A percentile compares a stretch with the other conserved stretches of the same genome.
Conservation (phyloP, 2,888 invertebrate genomes). For the Tenthredo distinguenda region DNA sequence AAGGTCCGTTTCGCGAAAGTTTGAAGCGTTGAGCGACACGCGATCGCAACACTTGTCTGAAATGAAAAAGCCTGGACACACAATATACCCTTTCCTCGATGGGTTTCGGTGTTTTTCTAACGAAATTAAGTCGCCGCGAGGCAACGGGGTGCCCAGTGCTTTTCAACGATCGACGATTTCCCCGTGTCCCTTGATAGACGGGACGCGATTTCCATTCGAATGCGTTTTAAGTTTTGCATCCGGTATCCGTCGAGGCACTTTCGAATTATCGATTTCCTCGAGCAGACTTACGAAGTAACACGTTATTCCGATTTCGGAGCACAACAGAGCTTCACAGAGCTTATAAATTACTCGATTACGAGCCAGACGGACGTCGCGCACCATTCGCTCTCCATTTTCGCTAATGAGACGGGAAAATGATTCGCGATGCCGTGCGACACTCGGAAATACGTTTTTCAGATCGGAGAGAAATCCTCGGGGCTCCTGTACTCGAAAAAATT, state of each 20-base stretch:
- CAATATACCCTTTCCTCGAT: background rate
- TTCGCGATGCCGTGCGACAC: background rate
- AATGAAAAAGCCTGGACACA: conserved; percentile 28
- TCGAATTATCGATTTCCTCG: background rate
- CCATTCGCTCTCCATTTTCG: background rate
- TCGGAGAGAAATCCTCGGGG: background rate
- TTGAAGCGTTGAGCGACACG: background rate
- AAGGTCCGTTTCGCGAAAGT: conserved; percentile 11
- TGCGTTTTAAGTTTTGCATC: conserved; percentile 5
- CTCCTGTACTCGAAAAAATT: background rate
- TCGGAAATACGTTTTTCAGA: too few relatives aligned
- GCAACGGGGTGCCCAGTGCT: background rate
- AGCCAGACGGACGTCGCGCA: background rate
- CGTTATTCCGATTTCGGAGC: background rate
- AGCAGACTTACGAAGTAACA: background rate
- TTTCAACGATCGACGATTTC: background rate
- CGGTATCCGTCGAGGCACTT: background rate
- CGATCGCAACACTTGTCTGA: conserved; percentile 31
- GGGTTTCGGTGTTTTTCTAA: background rate
- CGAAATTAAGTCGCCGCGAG: conserved; percentile 5
- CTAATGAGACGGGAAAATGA: background rate
- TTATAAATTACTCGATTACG: background rate
- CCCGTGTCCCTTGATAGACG: background rate
- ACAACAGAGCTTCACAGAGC: background rate
- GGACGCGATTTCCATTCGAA: conserved; percentile 14